Evolutionary conservation across 2,113 vertebrate genomes (phyloP).

Genomic region (Suricata suricatta): DNA sequence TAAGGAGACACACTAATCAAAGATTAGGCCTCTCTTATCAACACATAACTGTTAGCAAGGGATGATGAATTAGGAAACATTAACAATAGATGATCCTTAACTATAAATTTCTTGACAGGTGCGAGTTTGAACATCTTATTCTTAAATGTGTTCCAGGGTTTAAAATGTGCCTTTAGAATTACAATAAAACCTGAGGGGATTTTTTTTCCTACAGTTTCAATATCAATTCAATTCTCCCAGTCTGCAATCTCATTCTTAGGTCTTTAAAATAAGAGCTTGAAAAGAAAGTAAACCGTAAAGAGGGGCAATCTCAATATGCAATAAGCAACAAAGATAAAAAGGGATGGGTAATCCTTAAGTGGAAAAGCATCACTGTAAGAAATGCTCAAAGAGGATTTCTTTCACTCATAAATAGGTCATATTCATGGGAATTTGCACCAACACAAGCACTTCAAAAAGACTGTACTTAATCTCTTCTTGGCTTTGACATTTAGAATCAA

Average conservation of each 20-base stretch:
- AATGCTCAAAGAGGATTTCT: slow-evolving; percentile 31
- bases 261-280: neutral
- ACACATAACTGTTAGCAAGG: neutral
- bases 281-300: neutral
- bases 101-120: neutral
- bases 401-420: neutral
- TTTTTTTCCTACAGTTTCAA: neutral
- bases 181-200: neutral
- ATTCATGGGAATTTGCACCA: slow-evolving; percentile 27
- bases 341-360: neutral
- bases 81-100: neutral
- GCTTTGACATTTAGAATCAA: slow-evolving; percentile 55
- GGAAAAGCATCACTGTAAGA: neutral
- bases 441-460: slow-evolving; percentile 63
- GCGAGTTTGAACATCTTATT: slow-evolving; percentile 10
- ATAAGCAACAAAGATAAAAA: neutral
- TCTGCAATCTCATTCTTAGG: neutral
- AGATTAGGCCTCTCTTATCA: neutral
- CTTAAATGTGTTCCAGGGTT: neutral
- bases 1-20: neutral
- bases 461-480: slow-evolving; percentile 32
- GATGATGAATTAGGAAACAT: neutral
- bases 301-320: neutral
- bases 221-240: neutral
- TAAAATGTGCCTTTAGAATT: neutral